These are phyloP conservation scores for Triplophysa dalaica DNA, from an alignment of 2,113 vertebrate species.

Conservation along the genomic window DNA sequence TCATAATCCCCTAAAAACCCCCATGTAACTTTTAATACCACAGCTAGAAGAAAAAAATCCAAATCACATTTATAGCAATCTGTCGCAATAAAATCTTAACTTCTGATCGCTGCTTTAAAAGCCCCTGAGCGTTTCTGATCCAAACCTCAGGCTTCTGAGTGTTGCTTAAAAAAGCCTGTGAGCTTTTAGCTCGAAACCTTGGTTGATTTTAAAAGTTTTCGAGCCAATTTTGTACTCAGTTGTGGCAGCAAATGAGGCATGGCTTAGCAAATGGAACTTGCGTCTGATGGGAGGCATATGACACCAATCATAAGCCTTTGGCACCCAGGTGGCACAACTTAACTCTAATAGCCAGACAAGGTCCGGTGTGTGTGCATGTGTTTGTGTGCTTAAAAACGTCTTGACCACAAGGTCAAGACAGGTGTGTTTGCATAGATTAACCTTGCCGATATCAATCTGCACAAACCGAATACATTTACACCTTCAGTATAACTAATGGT, in stretches of 20 bases:
- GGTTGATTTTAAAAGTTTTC: background rate
- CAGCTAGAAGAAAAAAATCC: background rate
- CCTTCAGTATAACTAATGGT: background rate
- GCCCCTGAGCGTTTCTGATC: background rate
- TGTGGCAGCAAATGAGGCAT: conserved; percentile 21
- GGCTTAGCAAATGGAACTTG: background rate
- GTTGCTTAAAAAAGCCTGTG: conserved; percentile 21
- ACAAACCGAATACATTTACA: background rate
- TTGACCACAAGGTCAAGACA: background rate
- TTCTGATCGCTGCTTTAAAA: background rate
- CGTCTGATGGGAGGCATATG: conserved; percentile 2
- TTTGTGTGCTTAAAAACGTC: background rate
- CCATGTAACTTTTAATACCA: background rate
- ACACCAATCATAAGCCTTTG: conserved; percentile 17
- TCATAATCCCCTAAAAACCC: background rate
- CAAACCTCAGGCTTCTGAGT: background rate
- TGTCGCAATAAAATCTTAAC: background rate
- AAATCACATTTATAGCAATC: background rate
- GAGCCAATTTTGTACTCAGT: background rate
- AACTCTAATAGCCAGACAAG: background rate
- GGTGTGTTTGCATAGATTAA: conserved; percentile 1
- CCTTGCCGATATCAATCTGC: background rate
- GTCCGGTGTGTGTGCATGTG: background rate
- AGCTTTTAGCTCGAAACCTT: background rate
- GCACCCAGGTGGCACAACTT: conserved; percentile 26